These are phyloP conservation scores for Paraplagusia blochii DNA, from an alignment of 2,113 vertebrate species.

Conservation along the genomic window DNA sequence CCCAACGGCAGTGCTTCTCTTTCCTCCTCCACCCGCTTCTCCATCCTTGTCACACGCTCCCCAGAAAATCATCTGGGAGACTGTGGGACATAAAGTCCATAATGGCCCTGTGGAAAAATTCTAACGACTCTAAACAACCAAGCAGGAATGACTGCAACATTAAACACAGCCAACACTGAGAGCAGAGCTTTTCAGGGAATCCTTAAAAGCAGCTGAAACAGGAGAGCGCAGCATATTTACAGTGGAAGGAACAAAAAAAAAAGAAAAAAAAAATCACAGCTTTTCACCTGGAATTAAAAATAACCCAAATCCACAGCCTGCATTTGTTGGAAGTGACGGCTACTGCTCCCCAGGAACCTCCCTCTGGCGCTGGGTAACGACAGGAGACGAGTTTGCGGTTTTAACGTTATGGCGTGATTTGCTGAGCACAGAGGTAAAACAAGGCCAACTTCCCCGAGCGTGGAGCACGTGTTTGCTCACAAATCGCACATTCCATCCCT, in stretches of 20 bases:
- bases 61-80: slow-evolving; percentile 47
- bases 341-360: background rate
- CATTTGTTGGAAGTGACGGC: slow-evolving; percentile 9
- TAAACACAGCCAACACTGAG: no score
- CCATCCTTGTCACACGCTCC: slow-evolving; percentile 45
- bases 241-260: no score
- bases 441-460: slow-evolving; percentile 21
- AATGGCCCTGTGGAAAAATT: no score
- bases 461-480: slow-evolving; percentile 22
- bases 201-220: background rate
- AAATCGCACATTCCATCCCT: slow-evolving; percentile 53
- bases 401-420: slow-evolving; percentile 1
- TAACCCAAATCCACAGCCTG: background rate
- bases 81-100: no score
- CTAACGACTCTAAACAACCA: no score
- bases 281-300: no score
- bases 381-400: slow-evolving; percentile 5
- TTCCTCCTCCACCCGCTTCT: slow-evolving; percentile 1
- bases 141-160: no score
- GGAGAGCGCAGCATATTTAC: background rate
- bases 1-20: background rate
- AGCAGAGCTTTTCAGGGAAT: no score
- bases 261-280: no score
- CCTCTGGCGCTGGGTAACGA: background rate
- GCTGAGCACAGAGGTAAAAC: slow-evolving; percentile 19